phyloP scores from a whole-genome alignment of 2,113 vertebrate species.

The Corynorhinus townsendii region DNA sequence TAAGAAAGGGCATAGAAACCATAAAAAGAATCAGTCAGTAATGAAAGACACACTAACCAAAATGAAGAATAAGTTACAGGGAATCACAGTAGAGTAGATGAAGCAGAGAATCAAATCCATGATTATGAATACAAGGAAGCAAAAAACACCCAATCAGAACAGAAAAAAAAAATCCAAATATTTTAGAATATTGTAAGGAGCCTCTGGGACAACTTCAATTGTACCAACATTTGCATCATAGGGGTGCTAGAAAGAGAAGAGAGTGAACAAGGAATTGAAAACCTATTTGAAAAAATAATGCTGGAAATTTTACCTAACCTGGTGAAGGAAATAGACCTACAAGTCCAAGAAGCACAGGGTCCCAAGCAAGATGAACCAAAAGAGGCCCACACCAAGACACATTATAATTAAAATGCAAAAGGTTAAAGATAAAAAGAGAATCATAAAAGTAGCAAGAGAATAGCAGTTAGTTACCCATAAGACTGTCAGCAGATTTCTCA shows the following conservation, averaged over 20 bases:
- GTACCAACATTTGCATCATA: not conserved
- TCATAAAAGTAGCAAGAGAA: not conserved
- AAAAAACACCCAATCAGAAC: not conserved
- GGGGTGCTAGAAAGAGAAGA: not conserved
- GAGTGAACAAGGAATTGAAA: not conserved
- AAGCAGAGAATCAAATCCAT: not conserved
- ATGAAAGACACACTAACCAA: not conserved
- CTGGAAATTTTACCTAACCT: not conserved
- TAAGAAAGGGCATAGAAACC: not conserved
- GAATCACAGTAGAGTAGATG: not conserved
- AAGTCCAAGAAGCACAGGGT: not conserved
- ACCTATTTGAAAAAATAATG: not conserved
- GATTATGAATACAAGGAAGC: not conserved
- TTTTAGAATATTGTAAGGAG: not conserved
- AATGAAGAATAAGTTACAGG: not conserved
- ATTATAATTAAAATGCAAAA: not conserved
- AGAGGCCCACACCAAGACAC: not conserved
- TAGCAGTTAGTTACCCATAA: not conserved
- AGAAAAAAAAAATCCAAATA: not conserved
- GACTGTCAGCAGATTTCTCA: not conserved
- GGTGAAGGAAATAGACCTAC: not conserved
- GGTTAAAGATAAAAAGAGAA: not conserved
- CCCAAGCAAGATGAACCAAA: not conserved
- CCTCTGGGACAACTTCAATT: not conserved
- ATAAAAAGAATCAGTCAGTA: not conserved